Evolutionary conservation across 1,140 invertebrate genomes (phyloP).

Genomic region (Olivierus martensii): DNA sequence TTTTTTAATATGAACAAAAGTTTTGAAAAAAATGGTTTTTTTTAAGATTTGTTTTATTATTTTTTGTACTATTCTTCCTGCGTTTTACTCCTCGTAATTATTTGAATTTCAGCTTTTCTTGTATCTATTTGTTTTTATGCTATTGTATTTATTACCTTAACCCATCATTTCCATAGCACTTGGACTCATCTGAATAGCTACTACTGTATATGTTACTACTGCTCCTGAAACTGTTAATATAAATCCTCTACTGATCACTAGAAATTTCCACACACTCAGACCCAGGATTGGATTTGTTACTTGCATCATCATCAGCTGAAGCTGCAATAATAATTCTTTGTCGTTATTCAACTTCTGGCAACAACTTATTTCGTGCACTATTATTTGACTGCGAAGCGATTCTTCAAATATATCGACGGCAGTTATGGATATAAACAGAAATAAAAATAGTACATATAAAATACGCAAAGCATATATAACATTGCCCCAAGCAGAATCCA

Average conservation of each 20-base stretch:
- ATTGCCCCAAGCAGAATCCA: background rate
- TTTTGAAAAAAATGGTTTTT: too few species aligned
- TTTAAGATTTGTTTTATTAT: too few species aligned
- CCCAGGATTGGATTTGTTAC: background rate
- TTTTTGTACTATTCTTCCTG: too few species aligned
- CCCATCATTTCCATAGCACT: background rate
- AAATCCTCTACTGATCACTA: background rate
- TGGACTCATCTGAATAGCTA: background rate
- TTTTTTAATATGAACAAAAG: too few species aligned
- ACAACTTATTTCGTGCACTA: background rate
- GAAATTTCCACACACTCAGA: background rate
- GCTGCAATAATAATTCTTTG: background rate
- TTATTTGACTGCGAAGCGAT: background rate
- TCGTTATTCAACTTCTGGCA: background rate
- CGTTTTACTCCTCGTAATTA: too few species aligned
- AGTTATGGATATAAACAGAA: background rate
- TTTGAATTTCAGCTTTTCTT: too few species aligned
- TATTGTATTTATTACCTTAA: too few species aligned
- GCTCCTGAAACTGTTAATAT: background rate
- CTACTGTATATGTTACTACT: background rate
- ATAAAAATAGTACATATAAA: background rate
- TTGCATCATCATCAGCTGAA: background rate
- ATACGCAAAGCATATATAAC: background rate
- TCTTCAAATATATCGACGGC: background rate
- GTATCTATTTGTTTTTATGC: too few species aligned